Evolutionary conservation across 2,888 invertebrate species (phyloP).

Genomic region (Parochlus steinenii): DNA sequence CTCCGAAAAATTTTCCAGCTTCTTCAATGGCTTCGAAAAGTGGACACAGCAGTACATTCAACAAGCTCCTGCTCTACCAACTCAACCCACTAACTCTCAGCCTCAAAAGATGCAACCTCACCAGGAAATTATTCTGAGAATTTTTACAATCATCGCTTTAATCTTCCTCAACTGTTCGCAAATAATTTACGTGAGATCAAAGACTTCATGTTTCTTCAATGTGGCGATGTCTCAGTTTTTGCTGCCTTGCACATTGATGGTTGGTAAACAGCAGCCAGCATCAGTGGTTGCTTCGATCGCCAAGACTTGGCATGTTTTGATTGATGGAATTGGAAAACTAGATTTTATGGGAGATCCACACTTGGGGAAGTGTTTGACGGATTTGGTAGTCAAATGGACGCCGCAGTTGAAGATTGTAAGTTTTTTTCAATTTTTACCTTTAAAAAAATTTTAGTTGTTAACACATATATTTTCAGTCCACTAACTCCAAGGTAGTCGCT

Average conservation of each 20-base stretch:
- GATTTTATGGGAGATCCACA: constrained; percentile 32
- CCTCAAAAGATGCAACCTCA: not conserved
- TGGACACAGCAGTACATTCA: constrained; percentile 14
- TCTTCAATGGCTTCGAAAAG: constrained; percentile 24
- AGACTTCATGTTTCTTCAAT: constrained; percentile 32
- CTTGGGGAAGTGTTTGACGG: constrained; percentile 31
- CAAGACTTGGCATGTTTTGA: constrained; percentile 34
- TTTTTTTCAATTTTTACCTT: constrained; percentile 1
- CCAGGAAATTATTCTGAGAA: constrained; percentile 22
- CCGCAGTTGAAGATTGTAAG: constrained; percentile 25
- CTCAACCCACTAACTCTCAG: not conserved
- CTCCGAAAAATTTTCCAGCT: constrained; percentile 23
- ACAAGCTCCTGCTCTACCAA: not conserved
- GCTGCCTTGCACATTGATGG: constrained; percentile 33
- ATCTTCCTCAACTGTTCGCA: constrained; percentile 27
- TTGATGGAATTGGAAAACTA: constrained; percentile 34
- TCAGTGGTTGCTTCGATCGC: constrained; percentile 31
- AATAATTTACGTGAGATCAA: constrained; percentile 23
- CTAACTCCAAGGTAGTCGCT: constrained; percentile 23
- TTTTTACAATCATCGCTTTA: constrained; percentile 27
- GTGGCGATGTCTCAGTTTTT: constrained; percentile 33
- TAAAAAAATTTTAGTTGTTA: constrained; percentile 1
- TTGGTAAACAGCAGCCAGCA: constrained; percentile 29
- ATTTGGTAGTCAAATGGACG: constrained; percentile 32
- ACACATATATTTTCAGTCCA: constrained; percentile 15